phyloP scores from a whole-genome alignment of 53 echinoderm and acorn worm species.

The Paelopatides confundens region DNA sequence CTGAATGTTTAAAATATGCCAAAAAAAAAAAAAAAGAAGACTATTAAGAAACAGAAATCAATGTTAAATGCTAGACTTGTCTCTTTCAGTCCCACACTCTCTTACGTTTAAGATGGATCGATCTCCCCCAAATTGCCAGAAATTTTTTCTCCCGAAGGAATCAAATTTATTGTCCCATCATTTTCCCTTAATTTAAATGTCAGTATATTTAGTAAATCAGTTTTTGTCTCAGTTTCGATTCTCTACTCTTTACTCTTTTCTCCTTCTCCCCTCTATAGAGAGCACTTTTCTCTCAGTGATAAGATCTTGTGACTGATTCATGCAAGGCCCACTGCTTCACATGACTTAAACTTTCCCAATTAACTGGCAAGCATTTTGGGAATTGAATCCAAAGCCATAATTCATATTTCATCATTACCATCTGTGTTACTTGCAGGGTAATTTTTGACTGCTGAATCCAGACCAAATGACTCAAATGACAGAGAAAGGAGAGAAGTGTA shows the following conservation, averaged over 20 bases:
- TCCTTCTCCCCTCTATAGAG: too few relatives aligned
- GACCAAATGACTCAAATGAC: too few relatives aligned
- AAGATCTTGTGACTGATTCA: too few relatives aligned
- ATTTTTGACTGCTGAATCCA: too few relatives aligned
- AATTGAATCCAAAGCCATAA: neutral
- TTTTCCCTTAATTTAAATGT: neutral
- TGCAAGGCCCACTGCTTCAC: neutral
- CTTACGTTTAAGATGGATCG: too few relatives aligned
- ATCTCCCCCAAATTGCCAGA: neutral
- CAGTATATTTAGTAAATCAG: neutral
- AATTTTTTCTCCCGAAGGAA: neutral
- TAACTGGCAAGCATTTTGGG: conserved; percentile 18
- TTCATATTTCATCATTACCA: conserved; percentile 21
- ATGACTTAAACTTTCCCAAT: conserved; percentile 36
- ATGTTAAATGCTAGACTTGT: too few relatives aligned
- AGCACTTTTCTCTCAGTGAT: too few relatives aligned
- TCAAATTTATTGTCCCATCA: neutral
- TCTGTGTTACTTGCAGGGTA: too few relatives aligned
- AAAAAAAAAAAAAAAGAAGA: neutral
- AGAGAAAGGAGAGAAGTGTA: too few relatives aligned
- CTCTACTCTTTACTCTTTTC: neutral
- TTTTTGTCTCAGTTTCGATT: neutral
- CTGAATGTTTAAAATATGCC: too few relatives aligned
- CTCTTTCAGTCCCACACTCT: too few relatives aligned
- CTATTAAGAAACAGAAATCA: neutral